Conservation (phyloP, 2,888 invertebrate genomes). For the Stenchaetothrips biformis region DNA sequence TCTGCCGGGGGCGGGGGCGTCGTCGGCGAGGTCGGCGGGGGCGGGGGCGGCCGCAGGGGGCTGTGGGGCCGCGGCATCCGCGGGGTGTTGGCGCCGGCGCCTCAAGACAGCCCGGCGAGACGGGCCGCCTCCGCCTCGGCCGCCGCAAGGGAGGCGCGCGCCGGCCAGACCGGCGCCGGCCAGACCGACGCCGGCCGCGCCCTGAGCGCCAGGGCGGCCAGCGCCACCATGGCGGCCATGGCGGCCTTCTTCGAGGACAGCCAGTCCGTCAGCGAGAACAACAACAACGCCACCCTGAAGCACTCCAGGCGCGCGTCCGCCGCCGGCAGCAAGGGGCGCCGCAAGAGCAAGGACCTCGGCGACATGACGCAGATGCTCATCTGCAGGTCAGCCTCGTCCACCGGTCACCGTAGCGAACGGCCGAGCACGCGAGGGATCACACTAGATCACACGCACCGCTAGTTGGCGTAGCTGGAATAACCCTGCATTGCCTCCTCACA, state of each 20-base stretch:
- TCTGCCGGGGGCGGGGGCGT: background rate
- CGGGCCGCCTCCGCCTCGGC: background rate
- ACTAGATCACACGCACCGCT: too few relatives aligned
- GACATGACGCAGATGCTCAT: constrained; percentile 22
- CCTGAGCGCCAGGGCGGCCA: background rate
- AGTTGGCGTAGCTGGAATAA: too few relatives aligned
- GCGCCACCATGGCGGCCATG: background rate
- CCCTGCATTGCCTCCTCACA: too few relatives aligned
- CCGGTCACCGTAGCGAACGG: too few relatives aligned
- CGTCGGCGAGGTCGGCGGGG: background rate
- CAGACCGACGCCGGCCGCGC: background rate
- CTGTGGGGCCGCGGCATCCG: background rate
- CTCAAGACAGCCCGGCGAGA: background rate
- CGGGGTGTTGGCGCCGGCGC: background rate
- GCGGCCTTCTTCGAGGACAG: constrained; percentile 1
- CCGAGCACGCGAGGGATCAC: too few relatives aligned
- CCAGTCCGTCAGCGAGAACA: background rate
- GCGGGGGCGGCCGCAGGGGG: background rate
- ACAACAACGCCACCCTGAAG: background rate
- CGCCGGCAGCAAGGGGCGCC: background rate
- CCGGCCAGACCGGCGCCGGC: background rate
- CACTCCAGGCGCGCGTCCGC: background rate
- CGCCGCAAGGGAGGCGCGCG: background rate
- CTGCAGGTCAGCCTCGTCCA: background rate
- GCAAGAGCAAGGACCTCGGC: background rate